phyloP scores from a whole-genome alignment of 2,113 vertebrate genomes.

The Cyprinus carpio region DNA sequence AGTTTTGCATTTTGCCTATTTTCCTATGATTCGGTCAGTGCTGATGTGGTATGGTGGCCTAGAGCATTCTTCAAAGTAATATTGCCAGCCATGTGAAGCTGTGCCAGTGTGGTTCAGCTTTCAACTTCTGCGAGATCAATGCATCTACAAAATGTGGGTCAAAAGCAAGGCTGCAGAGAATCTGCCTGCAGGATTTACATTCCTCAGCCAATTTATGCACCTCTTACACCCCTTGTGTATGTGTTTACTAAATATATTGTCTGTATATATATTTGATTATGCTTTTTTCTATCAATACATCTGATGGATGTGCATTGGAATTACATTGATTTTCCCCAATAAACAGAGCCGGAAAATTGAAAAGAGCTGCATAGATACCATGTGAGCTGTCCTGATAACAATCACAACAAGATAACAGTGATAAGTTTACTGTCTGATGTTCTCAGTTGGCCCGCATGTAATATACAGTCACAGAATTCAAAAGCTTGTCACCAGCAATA shows the following conservation, averaged over 20 bases:
- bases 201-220: not conserved
- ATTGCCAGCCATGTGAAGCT: conserved; percentile 4
- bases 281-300: not conserved
- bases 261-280: not conserved
- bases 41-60: conserved; percentile 18
- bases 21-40: not conserved
- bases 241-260: conserved; percentile 1
- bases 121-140: conserved; percentile 8
- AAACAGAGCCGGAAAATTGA: not conserved
- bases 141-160: conserved; percentile 28
- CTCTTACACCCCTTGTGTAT: not conserved
- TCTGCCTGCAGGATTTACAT: not conserved
- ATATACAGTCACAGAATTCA: not conserved
- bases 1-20: not conserved
- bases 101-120: conserved; percentile 28
- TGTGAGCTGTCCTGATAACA: not conserved
- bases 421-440: not conserved
- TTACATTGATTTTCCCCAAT: not conserved
- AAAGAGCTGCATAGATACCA: not conserved
- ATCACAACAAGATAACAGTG: conserved; percentile 2
- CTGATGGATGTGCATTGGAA: not conserved
- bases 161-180: not conserved
- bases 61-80: conserved; percentile 37
- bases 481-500: not conserved
- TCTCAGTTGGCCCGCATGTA: not conserved